Percentiles rank a stretch among this genome's conserved stretches.
Evolutionary conservation across 1,140 invertebrate genomes (phyloP).

Genomic region (Drosophila ironensis): DNA sequence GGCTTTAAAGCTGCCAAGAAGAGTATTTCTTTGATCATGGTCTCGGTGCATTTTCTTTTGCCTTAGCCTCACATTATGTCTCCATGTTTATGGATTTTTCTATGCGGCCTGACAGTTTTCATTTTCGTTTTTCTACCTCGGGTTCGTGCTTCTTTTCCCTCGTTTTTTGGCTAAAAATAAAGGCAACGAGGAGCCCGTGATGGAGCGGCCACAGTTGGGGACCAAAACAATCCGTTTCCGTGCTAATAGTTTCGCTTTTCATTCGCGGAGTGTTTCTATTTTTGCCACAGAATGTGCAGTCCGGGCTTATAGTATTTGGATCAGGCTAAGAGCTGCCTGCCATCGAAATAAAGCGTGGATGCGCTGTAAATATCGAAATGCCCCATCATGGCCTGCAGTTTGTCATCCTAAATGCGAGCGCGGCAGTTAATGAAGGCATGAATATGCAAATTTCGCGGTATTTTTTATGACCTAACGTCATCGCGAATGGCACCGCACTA

Average conservation of each 20-base stretch:
- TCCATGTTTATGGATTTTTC: conserved; percentile 42
- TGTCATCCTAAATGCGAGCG: conserved; percentile 29
- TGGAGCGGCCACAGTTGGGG: conserved; percentile 3
- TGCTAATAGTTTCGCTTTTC: conserved; percentile 74
- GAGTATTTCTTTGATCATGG: conserved; percentile 28
- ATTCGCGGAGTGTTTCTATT: conserved; percentile 46
- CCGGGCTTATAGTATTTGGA: conserved; percentile 15
- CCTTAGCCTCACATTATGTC: conserved; percentile 46
- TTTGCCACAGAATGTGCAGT: conserved; percentile 1
- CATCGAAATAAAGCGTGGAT: conserved; percentile 12
- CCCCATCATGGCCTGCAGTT: conserved; percentile 39
- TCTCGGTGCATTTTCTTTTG: conserved; percentile 4
- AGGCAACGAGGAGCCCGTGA: conserved; percentile 37
- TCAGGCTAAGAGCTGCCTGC: conserved; percentile 1
- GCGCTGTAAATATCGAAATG: conserved; percentile 20
- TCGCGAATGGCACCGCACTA: conserved; percentile 10
- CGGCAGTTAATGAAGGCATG: conserved; percentile 43
- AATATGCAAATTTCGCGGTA: conserved; percentile 62
- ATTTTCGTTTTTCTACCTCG: conserved; percentile 13
- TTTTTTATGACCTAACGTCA: conserved; percentile 40
- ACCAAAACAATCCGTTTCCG: conserved; percentile 27
- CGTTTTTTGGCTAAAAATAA: conserved; percentile 58
- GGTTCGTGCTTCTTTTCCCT: conserved; percentile 17
- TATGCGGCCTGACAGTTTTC: conserved; percentile 41
- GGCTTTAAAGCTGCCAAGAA: neutral